These are phyloP conservation scores for Drosophila serrata DNA, from an alignment of 1,140 invertebrate genomes.

Conservation along the genomic window DNA sequence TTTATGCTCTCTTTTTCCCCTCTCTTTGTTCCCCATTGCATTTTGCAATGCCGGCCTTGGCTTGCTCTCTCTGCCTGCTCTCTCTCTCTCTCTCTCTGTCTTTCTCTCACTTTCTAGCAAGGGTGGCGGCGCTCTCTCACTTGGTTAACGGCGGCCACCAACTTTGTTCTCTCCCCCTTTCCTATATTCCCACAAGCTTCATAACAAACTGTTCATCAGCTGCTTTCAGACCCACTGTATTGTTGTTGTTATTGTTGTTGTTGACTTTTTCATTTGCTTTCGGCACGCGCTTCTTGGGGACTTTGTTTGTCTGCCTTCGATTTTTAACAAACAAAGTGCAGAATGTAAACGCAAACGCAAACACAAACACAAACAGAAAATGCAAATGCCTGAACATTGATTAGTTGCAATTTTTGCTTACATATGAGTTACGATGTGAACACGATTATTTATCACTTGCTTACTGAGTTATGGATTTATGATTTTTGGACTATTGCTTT, in stretches of 20 bases:
- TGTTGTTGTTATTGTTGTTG: constrained; percentile 24
- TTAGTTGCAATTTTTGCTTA: constrained; percentile 66
- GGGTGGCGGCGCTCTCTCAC: constrained; percentile 11
- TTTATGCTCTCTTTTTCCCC: constrained; percentile 1
- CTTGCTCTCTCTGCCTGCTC: constrained; percentile 14
- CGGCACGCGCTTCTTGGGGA: constrained; percentile 50
- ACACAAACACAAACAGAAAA: constrained; percentile 34
- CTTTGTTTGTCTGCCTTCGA: constrained; percentile 80
- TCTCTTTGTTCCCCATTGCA: constrained; percentile 3
- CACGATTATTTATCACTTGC: constrained; percentile 42
- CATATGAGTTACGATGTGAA: constrained; percentile 51
- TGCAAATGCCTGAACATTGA: constrained; percentile 59
- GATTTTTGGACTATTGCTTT: constrained; percentile 41
- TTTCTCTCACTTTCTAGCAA: background rate
- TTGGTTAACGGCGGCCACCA: constrained; percentile 9
- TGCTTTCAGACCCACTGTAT: constrained; percentile 16
- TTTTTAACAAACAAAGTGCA: constrained; percentile 62
- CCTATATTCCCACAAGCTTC: constrained; percentile 23
- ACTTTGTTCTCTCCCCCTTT: background rate
- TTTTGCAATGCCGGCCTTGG: constrained; percentile 35
- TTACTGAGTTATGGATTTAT: constrained; percentile 18
- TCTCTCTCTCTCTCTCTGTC: constrained; percentile 26
- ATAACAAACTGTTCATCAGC: constrained; percentile 54
- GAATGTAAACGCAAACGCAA: constrained; percentile 25
- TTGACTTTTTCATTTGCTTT: constrained; percentile 41